Conservation (phyloP, 2,888 invertebrate species). For the Lacanobia wlatinum region DNA sequence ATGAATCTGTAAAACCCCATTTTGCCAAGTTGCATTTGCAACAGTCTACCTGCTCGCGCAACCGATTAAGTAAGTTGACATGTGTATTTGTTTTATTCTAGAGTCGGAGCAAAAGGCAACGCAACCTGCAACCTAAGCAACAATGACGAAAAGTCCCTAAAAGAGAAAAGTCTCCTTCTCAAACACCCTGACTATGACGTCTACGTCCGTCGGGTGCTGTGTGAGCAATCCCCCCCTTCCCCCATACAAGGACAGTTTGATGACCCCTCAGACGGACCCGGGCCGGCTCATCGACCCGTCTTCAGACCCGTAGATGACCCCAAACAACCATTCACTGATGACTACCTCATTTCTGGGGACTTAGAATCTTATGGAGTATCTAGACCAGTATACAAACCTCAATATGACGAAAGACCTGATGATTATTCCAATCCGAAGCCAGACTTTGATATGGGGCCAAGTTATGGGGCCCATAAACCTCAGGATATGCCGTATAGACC, state of each 20-base stretch:
- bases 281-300: conserved; percentile 77
- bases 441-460: conserved; percentile 77
- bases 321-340: conserved; percentile 78
- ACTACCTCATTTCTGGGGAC: conserved; percentile 73
- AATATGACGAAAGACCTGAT: conserved; percentile 80
- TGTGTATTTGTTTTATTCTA: conserved; percentile 64
- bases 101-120: conserved; percentile 88
- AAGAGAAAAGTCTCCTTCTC: conserved; percentile 76
- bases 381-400: conserved; percentile 70
- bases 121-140: conserved; percentile 86
- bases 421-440: conserved; percentile 78
- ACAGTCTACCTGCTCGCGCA: too few relatives aligned
- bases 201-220: conserved; percentile 82
- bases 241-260: conserved; percentile 80
- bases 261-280: conserved; percentile 68
- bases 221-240: conserved; percentile 84
- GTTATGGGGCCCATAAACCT: conserved; percentile 81
- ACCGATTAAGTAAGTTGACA: too few relatives aligned
- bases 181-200: conserved; percentile 86
- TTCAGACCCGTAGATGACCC: conserved; percentile 80
- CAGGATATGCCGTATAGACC: conserved; percentile 80
- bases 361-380: conserved; percentile 65
- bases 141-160: conserved; percentile 80
- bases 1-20: too few relatives aligned
- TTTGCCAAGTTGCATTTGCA: too few relatives aligned